A percentile compares a stretch with the other conserved stretches of the same genome.
Conservation (phyloP, 2,797 vertebrate species). For the Lutjanus campechanus region DNA sequence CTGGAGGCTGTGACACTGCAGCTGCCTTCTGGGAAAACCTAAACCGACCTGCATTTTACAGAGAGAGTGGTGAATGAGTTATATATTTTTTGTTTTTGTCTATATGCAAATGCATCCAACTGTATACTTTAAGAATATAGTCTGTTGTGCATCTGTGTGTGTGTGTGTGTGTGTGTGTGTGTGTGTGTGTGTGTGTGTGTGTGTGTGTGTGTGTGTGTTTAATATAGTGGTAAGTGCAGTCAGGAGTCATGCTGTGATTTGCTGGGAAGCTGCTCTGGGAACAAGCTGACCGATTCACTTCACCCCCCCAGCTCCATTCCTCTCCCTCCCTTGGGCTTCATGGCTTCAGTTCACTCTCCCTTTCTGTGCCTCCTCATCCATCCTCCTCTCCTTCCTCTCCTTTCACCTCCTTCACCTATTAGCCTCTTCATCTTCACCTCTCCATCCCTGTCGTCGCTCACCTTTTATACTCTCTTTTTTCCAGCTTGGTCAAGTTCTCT, state of each 20-base stretch:
- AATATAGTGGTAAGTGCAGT: conserved; percentile 12
- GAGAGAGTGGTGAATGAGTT: neutral
- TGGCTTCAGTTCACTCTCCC: conserved; percentile 24
- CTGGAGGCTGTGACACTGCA: neutral
- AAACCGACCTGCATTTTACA: neutral
- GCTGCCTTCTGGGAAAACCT: neutral
- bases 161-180: conserved; percentile 3
- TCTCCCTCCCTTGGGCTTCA: conserved; percentile 18
- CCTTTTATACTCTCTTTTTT: conserved; percentile 16
- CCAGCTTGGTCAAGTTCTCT: conserved; percentile 6
- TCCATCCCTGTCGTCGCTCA: conserved; percentile 3
- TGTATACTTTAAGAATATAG: neutral
- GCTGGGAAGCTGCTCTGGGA: conserved; percentile 67
- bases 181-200: conserved; percentile 24
- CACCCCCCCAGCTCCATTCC: neutral
- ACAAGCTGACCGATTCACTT: conserved; percentile 65
- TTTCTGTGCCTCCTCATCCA: neutral
- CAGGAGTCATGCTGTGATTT: conserved; percentile 57
- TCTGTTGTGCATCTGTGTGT: neutral
- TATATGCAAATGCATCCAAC: neutral
- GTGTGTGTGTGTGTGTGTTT: conserved; percentile 24
- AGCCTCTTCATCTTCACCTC: conserved; percentile 12
- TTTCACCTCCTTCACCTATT: neutral
- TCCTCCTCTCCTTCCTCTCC: neutral
- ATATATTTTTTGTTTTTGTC: neutral